Evolutionary conservation across 2,113 vertebrate genomes (phyloP).

Genomic region (Sapajus apella): DNA sequence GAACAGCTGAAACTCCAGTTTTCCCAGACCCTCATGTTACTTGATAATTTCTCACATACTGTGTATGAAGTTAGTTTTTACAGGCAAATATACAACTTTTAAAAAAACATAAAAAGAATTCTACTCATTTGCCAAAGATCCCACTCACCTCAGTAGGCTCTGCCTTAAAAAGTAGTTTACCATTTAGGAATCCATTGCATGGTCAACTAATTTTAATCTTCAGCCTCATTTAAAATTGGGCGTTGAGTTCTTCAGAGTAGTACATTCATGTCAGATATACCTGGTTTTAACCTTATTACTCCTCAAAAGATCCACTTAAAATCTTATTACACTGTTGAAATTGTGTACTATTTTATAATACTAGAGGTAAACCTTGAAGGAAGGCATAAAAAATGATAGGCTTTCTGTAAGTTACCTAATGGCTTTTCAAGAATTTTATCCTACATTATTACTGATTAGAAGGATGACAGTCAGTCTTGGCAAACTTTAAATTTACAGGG

Average conservation of each 20-base stretch:
- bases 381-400: neutral
- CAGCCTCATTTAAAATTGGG: neutral
- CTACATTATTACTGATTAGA: neutral
- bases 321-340: slow-evolving; percentile 32
- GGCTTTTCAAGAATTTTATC: neutral
- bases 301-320: slow-evolving; percentile 46
- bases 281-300: slow-evolving; percentile 7
- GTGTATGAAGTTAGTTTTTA: neutral
- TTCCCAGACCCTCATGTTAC: neutral
- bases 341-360: slow-evolving; percentile 42
- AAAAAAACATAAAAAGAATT: neutral
- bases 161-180: neutral
- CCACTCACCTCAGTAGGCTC: neutral
- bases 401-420: neutral
- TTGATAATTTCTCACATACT: neutral
- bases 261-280: neutral
- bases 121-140: neutral
- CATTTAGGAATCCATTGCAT: neutral
- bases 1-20: neutral
- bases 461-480: neutral
- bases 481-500: slow-evolving; percentile 3
- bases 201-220: neutral
- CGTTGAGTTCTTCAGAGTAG: neutral
- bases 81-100: neutral
- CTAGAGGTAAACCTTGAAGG: neutral